These are phyloP conservation scores for Cephus cinctus DNA, from an alignment of 1,140 invertebrate genomes.

Conservation along the genomic window DNA sequence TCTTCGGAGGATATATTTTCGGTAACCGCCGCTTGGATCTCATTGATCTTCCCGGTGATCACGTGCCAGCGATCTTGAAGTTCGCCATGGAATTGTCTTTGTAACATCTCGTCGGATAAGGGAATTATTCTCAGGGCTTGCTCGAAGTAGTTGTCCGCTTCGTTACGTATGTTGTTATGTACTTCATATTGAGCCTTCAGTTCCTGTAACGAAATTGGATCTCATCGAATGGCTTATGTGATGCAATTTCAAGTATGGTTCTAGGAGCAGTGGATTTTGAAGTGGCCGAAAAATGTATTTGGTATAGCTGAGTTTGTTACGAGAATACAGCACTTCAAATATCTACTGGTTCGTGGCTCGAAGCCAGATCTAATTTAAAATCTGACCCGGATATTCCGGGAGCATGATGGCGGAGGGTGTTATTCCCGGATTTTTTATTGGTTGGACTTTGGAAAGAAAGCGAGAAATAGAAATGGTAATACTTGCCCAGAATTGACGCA, in stretches of 20 bases:
- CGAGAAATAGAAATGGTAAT: neutral
- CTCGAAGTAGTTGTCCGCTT: slow-evolving; percentile 71
- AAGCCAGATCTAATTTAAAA: slow-evolving; percentile 18
- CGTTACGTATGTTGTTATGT: slow-evolving; percentile 74
- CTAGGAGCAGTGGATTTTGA: too few species aligned
- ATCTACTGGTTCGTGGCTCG: slow-evolving; percentile 9
- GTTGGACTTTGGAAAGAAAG: neutral
- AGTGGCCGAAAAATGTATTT: too few species aligned
- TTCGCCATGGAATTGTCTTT: slow-evolving; percentile 73
- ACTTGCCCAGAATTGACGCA: slow-evolving; percentile 77
- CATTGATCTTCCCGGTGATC: slow-evolving; percentile 63
- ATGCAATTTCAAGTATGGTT: neutral
- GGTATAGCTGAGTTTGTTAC: neutral
- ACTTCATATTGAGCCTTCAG: slow-evolving; percentile 84
- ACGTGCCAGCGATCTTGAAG: slow-evolving; percentile 74
- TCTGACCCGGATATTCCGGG: slow-evolving; percentile 3
- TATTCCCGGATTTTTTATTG: neutral
- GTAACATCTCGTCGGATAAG: slow-evolving; percentile 76
- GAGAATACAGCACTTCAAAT: neutral
- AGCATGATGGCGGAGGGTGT: neutral
- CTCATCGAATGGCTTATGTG: neutral
- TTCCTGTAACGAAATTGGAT: slow-evolving; percentile 62
- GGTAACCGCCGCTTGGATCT: slow-evolving; percentile 66
- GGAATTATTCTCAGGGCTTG: slow-evolving; percentile 74
- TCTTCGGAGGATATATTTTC: slow-evolving; percentile 69